Base-by-base conservation (phyloP, 64 coral and sea anemone species). In the Montipora sp. region DNA sequence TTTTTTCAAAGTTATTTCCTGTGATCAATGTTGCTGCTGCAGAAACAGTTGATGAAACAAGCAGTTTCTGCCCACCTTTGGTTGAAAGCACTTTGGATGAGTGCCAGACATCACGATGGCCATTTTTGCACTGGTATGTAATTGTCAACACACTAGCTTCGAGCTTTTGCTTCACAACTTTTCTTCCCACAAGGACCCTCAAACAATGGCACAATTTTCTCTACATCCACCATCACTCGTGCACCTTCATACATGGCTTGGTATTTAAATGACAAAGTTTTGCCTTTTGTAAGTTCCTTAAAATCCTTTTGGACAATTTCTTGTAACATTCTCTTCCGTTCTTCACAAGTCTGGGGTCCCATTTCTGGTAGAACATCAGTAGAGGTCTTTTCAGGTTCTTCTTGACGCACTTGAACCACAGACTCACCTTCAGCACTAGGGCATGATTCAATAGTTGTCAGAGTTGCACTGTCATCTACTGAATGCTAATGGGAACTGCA, bases 1-100 rank as follows among this genome's bases (percentile, higher is more conserved):
- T 78, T 73, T 95, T 90, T 59, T 90, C 80, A 90, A 87, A 91
- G 51, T 87, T 90, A 46, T 90, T 95, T 21, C 93, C 75, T 7
- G 93, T 78, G 6, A 85, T 19, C 14, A 90, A 86, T 73, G 76
- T 57, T 23, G 55, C 71, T 55, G 80, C 59, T 57, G 81, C 81
- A 45, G 87, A 10, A 12, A 95, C 12, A 18, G 63, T 53, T 79
- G 74, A 44, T 18, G 75, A 77, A 59, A 61, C 72, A 80, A 69
- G 91, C 16, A 95, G 7, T 47, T 85, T 63, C 22, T 95, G 93
- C 6, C 49, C 75, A 18, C 48, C 59, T 51, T 87, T 84, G 22
- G 70, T 86, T 48, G 71, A 36, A 20, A 87, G 77, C 14, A 95
- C 43, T 45, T 57, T 59, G 18, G 75, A 78, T 48, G 91, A 93